A percentile compares a stretch with the other conserved stretches of the same genome.
These are phyloP conservation scores for Argentina silus DNA, from an alignment of 2,797 vertebrate species.

Conservation along the genomic window DNA sequence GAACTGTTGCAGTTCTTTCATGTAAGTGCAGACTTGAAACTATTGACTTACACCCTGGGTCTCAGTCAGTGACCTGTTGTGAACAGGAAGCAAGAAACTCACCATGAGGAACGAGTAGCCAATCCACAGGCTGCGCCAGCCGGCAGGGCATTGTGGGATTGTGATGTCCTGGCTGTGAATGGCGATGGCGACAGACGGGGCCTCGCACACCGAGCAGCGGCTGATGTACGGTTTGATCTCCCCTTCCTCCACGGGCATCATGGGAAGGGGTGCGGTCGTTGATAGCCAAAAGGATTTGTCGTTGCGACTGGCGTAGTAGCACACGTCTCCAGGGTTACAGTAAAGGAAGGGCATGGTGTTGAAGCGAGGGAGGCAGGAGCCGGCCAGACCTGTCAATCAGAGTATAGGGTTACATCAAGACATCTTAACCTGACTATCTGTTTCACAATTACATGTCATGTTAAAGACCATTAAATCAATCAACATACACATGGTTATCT, in stretches of 20 bases:
- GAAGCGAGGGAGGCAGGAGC: slow-evolving; percentile 93
- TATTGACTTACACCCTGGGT: too few relatives aligned
- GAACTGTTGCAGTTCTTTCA: too few relatives aligned
- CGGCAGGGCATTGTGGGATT: slow-evolving; percentile 91
- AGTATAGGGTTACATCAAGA: too few relatives aligned
- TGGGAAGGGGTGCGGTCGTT: slow-evolving; percentile 94
- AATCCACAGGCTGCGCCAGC: slow-evolving; percentile 98
- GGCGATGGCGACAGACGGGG: slow-evolving; percentile 93
- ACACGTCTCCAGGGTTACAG: slow-evolving; percentile 95
- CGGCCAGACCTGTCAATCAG: slow-evolving; percentile 84
- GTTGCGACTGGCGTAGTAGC: slow-evolving; percentile 95
- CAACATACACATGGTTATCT: too few relatives aligned
- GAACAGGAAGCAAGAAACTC: slow-evolving; percentile 39
- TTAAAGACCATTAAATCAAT: too few relatives aligned
- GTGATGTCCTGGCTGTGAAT: slow-evolving; percentile 94
- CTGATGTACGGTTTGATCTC: slow-evolving; percentile 95
- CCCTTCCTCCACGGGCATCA: slow-evolving; percentile 94
- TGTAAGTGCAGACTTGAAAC: too few relatives aligned
- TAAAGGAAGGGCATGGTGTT: slow-evolving; percentile 98
- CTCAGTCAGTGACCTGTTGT: too few relatives aligned
- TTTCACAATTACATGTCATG: too few relatives aligned
- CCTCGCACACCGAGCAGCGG: slow-evolving; percentile 96
- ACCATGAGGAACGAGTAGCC: slow-evolving; percentile 99
- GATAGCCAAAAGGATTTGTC: slow-evolving; percentile 99
- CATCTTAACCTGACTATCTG: too few relatives aligned